Evolutionary conservation across 2,113 vertebrate genomes (phyloP).

Genomic region (Chitala chitala): DNA sequence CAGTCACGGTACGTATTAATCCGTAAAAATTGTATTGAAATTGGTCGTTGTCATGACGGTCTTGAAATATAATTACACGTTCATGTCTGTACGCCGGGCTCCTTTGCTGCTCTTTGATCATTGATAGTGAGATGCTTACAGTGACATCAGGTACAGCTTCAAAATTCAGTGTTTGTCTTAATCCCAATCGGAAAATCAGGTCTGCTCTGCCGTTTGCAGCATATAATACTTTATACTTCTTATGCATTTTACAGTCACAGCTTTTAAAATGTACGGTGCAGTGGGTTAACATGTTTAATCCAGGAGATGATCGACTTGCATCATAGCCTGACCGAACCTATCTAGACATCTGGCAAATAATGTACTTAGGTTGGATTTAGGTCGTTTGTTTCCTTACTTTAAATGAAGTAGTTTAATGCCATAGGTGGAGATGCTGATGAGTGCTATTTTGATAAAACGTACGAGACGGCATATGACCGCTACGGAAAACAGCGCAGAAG

Average conservation of each 20-base stretch:
- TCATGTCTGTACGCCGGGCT: not conserved
- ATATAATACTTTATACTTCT: too few relatives aligned
- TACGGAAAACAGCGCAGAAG: not conserved
- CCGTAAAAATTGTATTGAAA: not conserved
- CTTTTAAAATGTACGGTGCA: too few relatives aligned
- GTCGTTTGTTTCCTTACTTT: not conserved
- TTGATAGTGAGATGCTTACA: too few relatives aligned
- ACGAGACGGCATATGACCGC: not conserved
- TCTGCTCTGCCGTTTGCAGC: too few relatives aligned
- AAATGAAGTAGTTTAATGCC: not conserved
- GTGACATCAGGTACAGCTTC: too few relatives aligned
- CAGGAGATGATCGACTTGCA: too few relatives aligned
- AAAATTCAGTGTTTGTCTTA: too few relatives aligned
- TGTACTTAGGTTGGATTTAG: not conserved
- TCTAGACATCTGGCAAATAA: not conserved
- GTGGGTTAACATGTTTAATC: too few relatives aligned
- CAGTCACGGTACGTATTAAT: conserved; percentile 17
- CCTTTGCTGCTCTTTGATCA: not conserved
- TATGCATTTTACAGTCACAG: too few relatives aligned
- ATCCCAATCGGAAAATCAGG: too few relatives aligned
- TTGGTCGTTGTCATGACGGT: not conserved
- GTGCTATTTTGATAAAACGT: not conserved
- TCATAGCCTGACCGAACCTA: not conserved
- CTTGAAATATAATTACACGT: not conserved
- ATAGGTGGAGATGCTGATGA: not conserved